Evolutionary conservation across 2,797 vertebrate genomes (phyloP).

Genomic region (Ptychobarbus kaznakovi): DNA sequence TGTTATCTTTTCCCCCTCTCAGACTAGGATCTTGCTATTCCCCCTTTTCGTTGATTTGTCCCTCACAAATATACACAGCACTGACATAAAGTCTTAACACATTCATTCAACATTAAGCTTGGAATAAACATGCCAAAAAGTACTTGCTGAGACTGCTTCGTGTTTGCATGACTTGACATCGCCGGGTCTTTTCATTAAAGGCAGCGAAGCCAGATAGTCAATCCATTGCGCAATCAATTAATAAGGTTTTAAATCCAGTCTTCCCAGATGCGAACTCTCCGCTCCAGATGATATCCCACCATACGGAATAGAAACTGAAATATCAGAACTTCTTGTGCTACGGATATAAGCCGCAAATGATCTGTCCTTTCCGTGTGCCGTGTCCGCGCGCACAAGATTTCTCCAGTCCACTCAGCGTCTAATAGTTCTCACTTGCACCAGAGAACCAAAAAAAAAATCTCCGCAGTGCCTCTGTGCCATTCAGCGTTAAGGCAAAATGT

Average conservation of each 20-base stretch:
- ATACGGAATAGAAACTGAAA: conserved; percentile 62
- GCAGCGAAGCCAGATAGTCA: conserved; percentile 39
- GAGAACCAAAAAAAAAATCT: conserved; percentile 53
- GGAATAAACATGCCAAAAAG: conserved; percentile 37
- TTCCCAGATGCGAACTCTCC: conserved; percentile 64
- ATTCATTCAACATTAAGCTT: conserved; percentile 48
- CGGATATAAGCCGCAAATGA: conserved; percentile 6
- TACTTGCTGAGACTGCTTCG: conserved; percentile 43
- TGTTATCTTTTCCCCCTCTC: conserved; percentile 30
- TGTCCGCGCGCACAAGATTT: conserved; percentile 53
- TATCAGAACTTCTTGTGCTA: conserved; percentile 65
- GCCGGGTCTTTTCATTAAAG: conserved; percentile 31
- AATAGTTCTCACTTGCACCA: conserved; percentile 60
- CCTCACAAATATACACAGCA: neutral
- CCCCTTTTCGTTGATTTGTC: conserved; percentile 31
- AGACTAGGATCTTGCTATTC: conserved; percentile 51
- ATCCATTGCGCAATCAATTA: conserved; percentile 48
- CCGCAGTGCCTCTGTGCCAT: conserved; percentile 55
- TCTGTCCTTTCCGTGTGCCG: conserved; percentile 31
- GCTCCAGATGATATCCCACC: conserved; percentile 62
- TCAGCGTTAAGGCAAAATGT: conserved; percentile 20
- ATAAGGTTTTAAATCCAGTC: conserved; percentile 54
- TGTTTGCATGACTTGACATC: conserved; percentile 41
- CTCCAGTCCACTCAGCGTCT: conserved; percentile 61
- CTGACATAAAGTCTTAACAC: conserved; percentile 14